phyloP scores from a whole-genome alignment of 2,888 invertebrate species.

The Euplagia quadripunctaria region DNA sequence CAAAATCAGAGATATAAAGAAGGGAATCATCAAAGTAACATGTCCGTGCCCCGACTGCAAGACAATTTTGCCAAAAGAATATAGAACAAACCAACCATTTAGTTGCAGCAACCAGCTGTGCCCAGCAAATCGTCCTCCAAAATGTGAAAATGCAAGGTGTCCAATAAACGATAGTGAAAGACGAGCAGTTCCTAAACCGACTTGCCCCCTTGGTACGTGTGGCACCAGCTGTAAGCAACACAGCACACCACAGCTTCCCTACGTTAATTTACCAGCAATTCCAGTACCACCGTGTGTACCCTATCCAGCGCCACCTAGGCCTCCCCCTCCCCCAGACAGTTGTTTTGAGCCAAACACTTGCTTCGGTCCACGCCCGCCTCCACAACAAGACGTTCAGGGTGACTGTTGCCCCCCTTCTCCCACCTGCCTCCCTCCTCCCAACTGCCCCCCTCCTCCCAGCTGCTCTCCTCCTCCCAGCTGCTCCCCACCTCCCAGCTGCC shows the following conservation, averaged over 20 bases:
- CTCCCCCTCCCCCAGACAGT: not conserved
- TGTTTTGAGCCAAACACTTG: slow-evolving; percentile 3
- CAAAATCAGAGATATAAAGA: slow-evolving; percentile 73
- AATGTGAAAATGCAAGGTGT: slow-evolving; percentile 57
- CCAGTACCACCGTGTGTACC: slow-evolving; percentile 9
- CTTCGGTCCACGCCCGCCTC: not conserved
- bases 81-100: slow-evolving; percentile 61
- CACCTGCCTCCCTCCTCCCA: too few relatives aligned
- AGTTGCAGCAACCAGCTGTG: slow-evolving; percentile 68
- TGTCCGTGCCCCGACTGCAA: slow-evolving; percentile 82
- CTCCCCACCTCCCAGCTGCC: too few relatives aligned
- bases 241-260: slow-evolving; percentile 18
- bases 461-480: too few relatives aligned
- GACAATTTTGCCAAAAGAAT: slow-evolving; percentile 63
- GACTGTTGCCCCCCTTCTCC: slow-evolving; percentile 33
- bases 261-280: not conserved
- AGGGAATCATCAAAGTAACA: slow-evolving; percentile 69
- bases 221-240: slow-evolving; percentile 15
- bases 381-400: slow-evolving; percentile 43
- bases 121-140: slow-evolving; percentile 68
- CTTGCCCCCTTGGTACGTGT: slow-evolving; percentile 49
- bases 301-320: not conserved
- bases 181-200: not conserved
- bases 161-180: slow-evolving; percentile 11
- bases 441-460: not conserved